Base-by-base conservation (phyloP, 2,113 vertebrate species). In the Panthera uncia region DNA sequence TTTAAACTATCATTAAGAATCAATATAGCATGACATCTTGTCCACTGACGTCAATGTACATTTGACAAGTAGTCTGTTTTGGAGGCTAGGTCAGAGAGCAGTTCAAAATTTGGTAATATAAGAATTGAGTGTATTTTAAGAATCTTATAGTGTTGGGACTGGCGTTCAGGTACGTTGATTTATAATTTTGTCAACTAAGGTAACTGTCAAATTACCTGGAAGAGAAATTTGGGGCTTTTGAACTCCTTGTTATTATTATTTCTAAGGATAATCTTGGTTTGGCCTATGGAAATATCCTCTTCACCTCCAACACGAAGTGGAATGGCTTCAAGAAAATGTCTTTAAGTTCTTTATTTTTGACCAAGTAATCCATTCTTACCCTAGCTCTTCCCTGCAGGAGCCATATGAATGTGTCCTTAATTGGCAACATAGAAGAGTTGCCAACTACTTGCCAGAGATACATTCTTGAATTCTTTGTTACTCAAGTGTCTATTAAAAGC, bases 381-480 rank as follows among this genome's bases (percentile, higher is more conserved):
- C 33, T n/a, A 33, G 78, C 61, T 78, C 55, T 94, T 91, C 38
- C 48, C 57, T 55, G 50, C 11, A 92, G 19, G 79, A 69, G 19
- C 25, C 38, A 18, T 55, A 25, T 31, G n/a, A 90, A 21, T 85
- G 38, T 94, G 48, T 90, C 66, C 57, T 90, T 79, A 96, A 76
- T n/a, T 94, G 89, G 25, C 66, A 82, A 66, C 63, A 57, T 27
- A 48, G 76, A 93, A 50, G 61, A 63, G 29, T 41, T 86, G 84
- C 73, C 78, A 89, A 18, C 52, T 79, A 57, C 57, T 78, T 90
- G 63, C 68, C 68, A 57, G 21, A 29, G 52, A 93, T 78, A 68
- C 63, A 66, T 87, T 95, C 90, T 93, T 73, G 61, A 95, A 68
- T 63, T 87, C 45, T 90, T 97, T 90, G 57, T 95, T 66, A 86